Percentiles rank a stretch among this genome's conserved stretches.
Evolutionary conservation across 2,888 invertebrate genomes (phyloP).

Genomic region (Ypsolopha scabrella): DNA sequence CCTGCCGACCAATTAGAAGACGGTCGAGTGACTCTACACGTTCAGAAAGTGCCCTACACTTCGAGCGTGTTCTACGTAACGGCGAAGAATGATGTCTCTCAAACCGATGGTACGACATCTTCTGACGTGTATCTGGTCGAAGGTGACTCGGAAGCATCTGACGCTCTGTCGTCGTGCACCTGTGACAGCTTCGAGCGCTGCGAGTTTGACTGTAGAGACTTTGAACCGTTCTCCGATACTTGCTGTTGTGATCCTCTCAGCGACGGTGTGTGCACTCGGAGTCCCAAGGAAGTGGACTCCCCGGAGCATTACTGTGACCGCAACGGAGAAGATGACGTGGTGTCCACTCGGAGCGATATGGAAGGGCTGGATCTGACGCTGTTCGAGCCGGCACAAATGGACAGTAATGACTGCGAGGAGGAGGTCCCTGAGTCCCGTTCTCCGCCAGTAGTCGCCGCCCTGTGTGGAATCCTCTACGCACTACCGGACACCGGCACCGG

Average conservation of each 20-base stretch:
- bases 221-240: slow-evolving; percentile 72
- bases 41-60: slow-evolving; percentile 59
- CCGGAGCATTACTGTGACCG: slow-evolving; percentile 56
- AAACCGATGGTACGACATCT: slow-evolving; percentile 34
- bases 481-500: slow-evolving; percentile 43
- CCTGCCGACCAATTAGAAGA: slow-evolving; percentile 26
- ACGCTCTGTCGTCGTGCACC: slow-evolving; percentile 66
- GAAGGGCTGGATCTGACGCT: slow-evolving; percentile 75
- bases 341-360: slow-evolving; percentile 70
- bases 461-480: slow-evolving; percentile 54
- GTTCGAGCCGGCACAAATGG: slow-evolving; percentile 71
- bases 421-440: slow-evolving; percentile 15
- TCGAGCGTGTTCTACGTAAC: slow-evolving; percentile 56
- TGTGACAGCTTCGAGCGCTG: slow-evolving; percentile 69
- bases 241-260: slow-evolving; percentile 69
- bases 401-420: slow-evolving; percentile 27
- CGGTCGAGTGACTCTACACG: slow-evolving; percentile 36
- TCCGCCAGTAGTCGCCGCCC: slow-evolving; percentile 28
- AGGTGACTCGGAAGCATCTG: slow-evolving; percentile 52
- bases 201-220: slow-evolving; percentile 68
- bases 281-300: slow-evolving; percentile 61
- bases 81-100: slow-evolving; percentile 33
- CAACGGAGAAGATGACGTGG: slow-evolving; percentile 48
- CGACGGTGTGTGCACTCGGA: slow-evolving; percentile 60
- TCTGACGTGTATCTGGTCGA: slow-evolving; percentile 47